These are phyloP conservation scores for Pitangus sulphuratus DNA, from an alignment of 2,797 vertebrate genomes.

Conservation along the genomic window DNA sequence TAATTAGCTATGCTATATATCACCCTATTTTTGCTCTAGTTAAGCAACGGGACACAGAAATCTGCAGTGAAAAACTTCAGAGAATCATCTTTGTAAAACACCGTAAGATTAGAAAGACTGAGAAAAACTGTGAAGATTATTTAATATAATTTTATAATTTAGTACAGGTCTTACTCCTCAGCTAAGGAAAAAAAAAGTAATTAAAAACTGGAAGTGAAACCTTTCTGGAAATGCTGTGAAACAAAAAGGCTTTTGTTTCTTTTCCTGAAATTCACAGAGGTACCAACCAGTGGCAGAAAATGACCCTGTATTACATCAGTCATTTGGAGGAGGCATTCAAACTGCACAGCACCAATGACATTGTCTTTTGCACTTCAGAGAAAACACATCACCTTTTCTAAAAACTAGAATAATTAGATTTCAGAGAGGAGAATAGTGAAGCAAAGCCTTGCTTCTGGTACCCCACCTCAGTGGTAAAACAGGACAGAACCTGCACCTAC, in stretches of 20 bases:
- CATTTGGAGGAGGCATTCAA: background rate
- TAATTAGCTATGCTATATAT: slow-evolving; percentile 69
- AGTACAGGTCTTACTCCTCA: background rate
- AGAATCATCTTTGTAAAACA: background rate
- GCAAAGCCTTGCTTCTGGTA: background rate
- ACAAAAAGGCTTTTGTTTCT: background rate
- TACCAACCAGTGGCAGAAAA: background rate
- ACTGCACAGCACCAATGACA: rapidly evolving
- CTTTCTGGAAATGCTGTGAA: background rate
- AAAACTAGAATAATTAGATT: background rate
- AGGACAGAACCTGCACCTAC: background rate
- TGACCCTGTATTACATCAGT: rapidly evolving
- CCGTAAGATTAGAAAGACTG: background rate
- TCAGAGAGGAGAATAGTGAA: background rate
- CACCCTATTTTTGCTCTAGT: slow-evolving; percentile 13
- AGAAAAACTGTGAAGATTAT: background rate
- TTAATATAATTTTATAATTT: background rate
- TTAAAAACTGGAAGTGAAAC: background rate
- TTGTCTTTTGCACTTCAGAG: background rate
- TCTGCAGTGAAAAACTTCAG: background rate
- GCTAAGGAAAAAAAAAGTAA: background rate
- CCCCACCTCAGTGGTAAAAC: background rate
- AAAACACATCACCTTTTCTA: background rate
- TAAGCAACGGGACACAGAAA: background rate
- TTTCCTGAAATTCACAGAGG: background rate